Evolutionary conservation across 1,140 invertebrate genomes (phyloP), one percentile per base, ranked within the genome.

Genomic region (Delia radicum): DNA sequence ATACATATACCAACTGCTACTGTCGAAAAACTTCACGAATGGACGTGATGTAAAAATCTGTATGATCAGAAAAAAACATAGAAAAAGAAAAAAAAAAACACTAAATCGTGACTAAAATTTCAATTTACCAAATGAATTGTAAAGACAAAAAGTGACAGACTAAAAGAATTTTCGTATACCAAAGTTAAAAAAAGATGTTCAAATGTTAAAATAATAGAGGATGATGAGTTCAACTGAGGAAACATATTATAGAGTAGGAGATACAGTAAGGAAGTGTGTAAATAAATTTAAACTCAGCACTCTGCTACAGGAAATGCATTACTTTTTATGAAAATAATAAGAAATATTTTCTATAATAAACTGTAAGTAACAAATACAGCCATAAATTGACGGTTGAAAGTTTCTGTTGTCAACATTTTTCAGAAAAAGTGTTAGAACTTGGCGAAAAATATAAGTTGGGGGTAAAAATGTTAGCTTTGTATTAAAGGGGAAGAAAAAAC

Each of bases 81-180:
- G 12, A 33, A 33, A 33, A 5, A 46, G 42, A 46, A 46, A 46
- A 55, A 55, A 37, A 55, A 33, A 69, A 24, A 69, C 31, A 69
- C 65, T 69, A 33, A 69, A 69, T 69, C 65, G 65, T 69, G 65
- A 69, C 65, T 69, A 69, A 33, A 69, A 69, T 69, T 69, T 69
- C 65, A 69, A 69, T 69, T 33, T 69, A 33, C 65, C 65, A 69
- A 69, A 67, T 55, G 21, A 29, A 67, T 31, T 67, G 63, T 31
- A 31, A 67, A 67, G 48, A 55, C 48, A 55, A 55, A 48, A 55
- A 55, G n/a, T 7, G 21, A 21, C 18, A 1, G n/a, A 55, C 48
- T 7, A 55, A 21, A 10, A 24, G 48, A 37, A 37, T 13, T 24
- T 21, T 24, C 5, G n/a, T 24, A 55, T 7, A 55, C 48, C 24